Base-by-base conservation (phyloP, 2,113 vertebrate species). In the Grammomys surdaster region DNA sequence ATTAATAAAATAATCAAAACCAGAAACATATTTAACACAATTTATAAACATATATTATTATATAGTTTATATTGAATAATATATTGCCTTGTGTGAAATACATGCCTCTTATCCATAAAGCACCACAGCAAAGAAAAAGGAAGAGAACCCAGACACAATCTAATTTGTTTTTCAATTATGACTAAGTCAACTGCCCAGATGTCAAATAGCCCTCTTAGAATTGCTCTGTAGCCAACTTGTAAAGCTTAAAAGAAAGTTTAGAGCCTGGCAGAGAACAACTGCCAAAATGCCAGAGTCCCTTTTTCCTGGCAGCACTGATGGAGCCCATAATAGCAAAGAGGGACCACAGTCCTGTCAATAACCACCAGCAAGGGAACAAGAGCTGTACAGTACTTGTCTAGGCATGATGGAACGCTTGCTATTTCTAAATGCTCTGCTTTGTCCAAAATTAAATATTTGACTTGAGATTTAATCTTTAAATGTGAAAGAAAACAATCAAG, bases 221-320 rank as follows among this genome's bases (percentile, higher is more conserved):
- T 92, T 19, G 3, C 17, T 63, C 51, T 87, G 56, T 73, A 93
- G 90, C 63, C 93, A 96, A 95, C n/a, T 82, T 90, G 80, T 88
- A 96, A 94, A 96, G 73, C 92, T 94, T 94, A 89, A 46, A 93
- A 96, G 93, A 97, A 95, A 89, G 78, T 90, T 96, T 86, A 93
- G 88, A 97, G 31, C 20, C 82, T 91, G 91, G 84, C 78, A 96
- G 86, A 95, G 69, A 91, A 56, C 56, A 96, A 88, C 70, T 92
- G 95, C 75, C 90, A 95, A 97, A 96, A 96, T 97, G 69, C 69
- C 95, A 95, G 73, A 94, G 89, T 95, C 88, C 82, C 65, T 92
- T 96, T 96, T 97, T 96, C 95, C 95, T 96, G 96, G 96, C 84
- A 97, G n/a, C 63, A 88, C 22, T 89, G 80, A 96, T 80, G 8